phyloP scores from a whole-genome alignment of 2,113 vertebrate species.

The Cariama cristata region DNA sequence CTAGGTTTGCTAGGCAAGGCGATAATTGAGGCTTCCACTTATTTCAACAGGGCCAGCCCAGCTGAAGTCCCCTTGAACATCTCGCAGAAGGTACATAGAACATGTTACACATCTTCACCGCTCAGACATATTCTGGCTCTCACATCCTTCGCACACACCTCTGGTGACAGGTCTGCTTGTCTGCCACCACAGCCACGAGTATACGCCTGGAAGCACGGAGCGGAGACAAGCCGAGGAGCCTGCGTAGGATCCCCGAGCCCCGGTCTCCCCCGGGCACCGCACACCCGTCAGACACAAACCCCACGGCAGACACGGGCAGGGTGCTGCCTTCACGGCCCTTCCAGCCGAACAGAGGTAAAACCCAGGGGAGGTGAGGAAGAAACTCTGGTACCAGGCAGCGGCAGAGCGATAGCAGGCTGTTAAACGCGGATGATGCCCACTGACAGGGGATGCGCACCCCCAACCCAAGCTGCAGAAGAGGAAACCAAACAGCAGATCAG shows the following conservation, averaged over 20 bases:
- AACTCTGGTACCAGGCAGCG: not conserved
- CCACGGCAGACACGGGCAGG: not conserved
- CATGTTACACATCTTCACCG: fast-evolving
- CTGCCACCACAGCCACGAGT: not conserved
- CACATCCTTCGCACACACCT: not conserved
- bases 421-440: fast-evolving
- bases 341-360: not conserved
- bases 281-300: not conserved
- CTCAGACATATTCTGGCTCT: not conserved
- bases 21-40: not conserved
- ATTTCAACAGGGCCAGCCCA: not conserved
- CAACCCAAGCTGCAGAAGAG: not conserved
- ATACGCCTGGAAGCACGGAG: not conserved
- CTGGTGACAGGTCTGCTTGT: not conserved
- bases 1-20: not conserved
- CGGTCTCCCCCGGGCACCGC: fast-evolving
- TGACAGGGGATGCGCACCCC: not conserved
- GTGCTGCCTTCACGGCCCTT: not conserved
- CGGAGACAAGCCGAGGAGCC: not conserved
- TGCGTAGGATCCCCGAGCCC: not conserved
- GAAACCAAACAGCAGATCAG: not conserved
- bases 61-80: not conserved
- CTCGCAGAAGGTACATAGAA: not conserved
- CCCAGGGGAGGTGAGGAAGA: fast-evolving
- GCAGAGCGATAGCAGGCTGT: not conserved